Conservation (phyloP, 2,888 invertebrate genomes). For the Chaitophorus viminalis region DNA sequence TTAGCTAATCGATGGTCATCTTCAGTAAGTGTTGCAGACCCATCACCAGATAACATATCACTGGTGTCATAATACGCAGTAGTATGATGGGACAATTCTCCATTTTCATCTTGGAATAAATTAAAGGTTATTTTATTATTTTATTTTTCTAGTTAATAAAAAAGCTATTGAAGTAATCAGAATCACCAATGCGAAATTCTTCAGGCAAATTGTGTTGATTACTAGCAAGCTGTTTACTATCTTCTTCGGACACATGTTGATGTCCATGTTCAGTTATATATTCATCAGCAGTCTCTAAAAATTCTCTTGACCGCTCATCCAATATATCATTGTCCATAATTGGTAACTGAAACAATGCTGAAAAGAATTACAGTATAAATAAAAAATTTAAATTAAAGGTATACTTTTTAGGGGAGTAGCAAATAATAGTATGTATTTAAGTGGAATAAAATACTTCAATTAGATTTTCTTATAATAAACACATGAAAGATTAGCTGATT, state of each 20-base stretch:
- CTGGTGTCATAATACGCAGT: conserved; percentile 56
- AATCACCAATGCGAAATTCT: conserved; percentile 53
- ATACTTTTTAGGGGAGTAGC: no score
- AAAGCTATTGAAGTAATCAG: not conserved
- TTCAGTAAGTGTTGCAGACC: conserved; percentile 68
- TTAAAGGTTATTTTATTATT: not conserved
- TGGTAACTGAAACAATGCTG: not conserved
- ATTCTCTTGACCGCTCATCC: conserved; percentile 58
- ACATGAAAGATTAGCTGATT: no score
- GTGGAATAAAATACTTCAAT: no score
- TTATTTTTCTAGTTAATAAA: not conserved
- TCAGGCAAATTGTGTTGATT: conserved; percentile 48
- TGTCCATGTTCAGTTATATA: conserved; percentile 57
- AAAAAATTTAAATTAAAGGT: not conserved
- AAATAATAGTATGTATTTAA: no score
- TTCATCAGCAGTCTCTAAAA: conserved; percentile 59
- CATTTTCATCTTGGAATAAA: conserved; percentile 51
- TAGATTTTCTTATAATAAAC: no score
- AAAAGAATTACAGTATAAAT: not conserved
- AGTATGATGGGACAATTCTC: conserved; percentile 53
- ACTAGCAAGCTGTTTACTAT: conserved; percentile 51
- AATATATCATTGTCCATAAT: conserved; percentile 59
- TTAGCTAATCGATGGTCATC: conserved; percentile 74
- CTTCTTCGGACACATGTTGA: conserved; percentile 56
- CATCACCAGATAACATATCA: conserved; percentile 57